Evolutionary conservation across 2,113 vertebrate genomes (phyloP), one percentile per base, ranked within the genome.

Genomic region (Tragelaphus strepsiceros): DNA sequence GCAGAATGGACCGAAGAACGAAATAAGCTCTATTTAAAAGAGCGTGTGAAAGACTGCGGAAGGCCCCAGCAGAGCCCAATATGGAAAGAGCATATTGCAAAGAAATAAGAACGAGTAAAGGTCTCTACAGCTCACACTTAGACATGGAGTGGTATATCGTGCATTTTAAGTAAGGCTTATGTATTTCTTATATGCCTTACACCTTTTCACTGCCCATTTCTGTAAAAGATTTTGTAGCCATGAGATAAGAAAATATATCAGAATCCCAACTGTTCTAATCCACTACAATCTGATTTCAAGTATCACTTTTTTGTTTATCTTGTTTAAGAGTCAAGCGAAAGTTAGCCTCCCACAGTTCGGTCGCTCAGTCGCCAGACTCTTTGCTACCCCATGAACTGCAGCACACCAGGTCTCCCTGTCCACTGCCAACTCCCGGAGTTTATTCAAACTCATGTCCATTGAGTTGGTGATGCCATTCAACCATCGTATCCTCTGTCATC

Each of bases 221-320:
- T 97, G 43, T 90, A 30, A 97, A 88, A 85, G n/a, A 74, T 59
- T 80, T 39, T 87, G 51, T n/a, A 95, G 15, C 21, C n/a, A 86
- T 83, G 64, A 88, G 12, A 46, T 28, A 53, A 87, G 58, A 94
- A 82, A 96, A 86, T 74, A 67, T 28, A 21, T 62, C 7, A 91
- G 62, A 35, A 91, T 93, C 6, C 14, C 7, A 89, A 43, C 43
- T 87, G 12, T 49, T 86, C 74, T 64, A 71, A 92, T 64, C 74
- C 6, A 90, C 80, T 91, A 51, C 28, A 92, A 53, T 71, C 35
- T 80, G n/a, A 39, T 87, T 78, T 85, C 67, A 91, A 91, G 35
- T 61, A 32, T 14, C 39, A 81, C 16, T 39, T 96, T 92, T 91
- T 88, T 59, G 2, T 53, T 82, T 74, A 12, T 90, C 21, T 92